Percentiles rank a stretch among this genome's conserved stretches.
Evolutionary conservation across 2,888 invertebrate species (phyloP).

Genomic region (Acrobasis suavella): DNA sequence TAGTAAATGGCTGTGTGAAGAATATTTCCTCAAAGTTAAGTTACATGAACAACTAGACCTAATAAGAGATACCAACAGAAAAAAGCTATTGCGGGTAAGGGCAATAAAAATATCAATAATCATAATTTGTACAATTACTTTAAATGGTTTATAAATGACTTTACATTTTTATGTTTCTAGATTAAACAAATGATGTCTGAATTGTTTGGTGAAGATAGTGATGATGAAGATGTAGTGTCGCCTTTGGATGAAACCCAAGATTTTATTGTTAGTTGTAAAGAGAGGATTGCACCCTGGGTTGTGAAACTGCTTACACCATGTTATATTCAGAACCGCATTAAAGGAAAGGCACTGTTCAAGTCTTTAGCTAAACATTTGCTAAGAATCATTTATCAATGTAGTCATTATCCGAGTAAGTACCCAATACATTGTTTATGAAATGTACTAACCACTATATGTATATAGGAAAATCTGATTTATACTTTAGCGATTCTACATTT

Average conservation of each 20-base stretch:
- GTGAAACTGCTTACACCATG: constrained; percentile 84
- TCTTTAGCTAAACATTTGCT: constrained; percentile 83
- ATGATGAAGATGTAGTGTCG: constrained; percentile 77
- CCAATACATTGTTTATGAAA: neutral
- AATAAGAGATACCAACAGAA: constrained; percentile 66
- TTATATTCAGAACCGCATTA: constrained; percentile 83
- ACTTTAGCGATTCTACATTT: no score
- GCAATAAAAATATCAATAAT: constrained; percentile 8
- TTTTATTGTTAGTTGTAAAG: constrained; percentile 79
- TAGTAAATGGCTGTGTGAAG: constrained; percentile 75
- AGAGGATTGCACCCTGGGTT: constrained; percentile 84
- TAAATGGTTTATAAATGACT: neutral
- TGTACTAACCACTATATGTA: no score
- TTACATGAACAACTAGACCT: constrained; percentile 66
- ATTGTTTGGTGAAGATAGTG: constrained; percentile 78
- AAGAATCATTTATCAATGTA: constrained; percentile 79
- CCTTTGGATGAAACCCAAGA: constrained; percentile 77
- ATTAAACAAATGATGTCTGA: constrained; percentile 66
- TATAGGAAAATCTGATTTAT: no score
- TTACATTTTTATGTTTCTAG: constrained; percentile 40
- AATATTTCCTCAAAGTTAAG: constrained; percentile 66
- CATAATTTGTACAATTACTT: neutral
- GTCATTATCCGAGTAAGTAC: constrained; percentile 78
- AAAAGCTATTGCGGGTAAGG: constrained; percentile 58
- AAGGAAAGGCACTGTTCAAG: constrained; percentile 84